Evolutionary conservation across 2,888 invertebrate genomes (phyloP).

Genomic region (Camponotus fellah): DNA sequence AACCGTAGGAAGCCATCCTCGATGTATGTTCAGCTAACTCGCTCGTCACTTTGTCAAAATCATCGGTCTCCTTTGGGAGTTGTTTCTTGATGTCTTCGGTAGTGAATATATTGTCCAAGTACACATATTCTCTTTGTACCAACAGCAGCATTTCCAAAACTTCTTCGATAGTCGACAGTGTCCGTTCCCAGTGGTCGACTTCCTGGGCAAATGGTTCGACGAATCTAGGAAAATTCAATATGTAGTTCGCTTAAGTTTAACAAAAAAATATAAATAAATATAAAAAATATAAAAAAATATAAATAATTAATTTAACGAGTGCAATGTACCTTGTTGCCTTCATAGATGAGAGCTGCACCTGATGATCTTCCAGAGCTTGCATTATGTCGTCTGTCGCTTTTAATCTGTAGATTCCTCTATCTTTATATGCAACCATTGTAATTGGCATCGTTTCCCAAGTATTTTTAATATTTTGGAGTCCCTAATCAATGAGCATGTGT

Average conservation of each 20-base stretch:
- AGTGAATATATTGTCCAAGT: conserved; percentile 95
- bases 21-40: conserved; percentile 78
- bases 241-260: background rate
- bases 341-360: conserved; percentile 94
- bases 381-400: conserved; percentile 93
- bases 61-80: conserved; percentile 91
- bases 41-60: conserved; percentile 91
- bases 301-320: conserved; percentile 5
- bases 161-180: conserved; percentile 93
- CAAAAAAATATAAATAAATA: background rate
- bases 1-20: conserved; percentile 74
- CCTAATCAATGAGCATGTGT: conserved; percentile 40
- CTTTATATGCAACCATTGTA: conserved; percentile 91
- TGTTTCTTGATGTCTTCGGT: conserved; percentile 96
- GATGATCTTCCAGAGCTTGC: conserved; percentile 94
- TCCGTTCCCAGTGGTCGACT: conserved; percentile 95
- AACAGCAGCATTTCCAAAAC: conserved; percentile 92
- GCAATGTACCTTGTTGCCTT: conserved; percentile 90
- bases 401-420: conserved; percentile 89
- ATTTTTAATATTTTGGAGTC: conserved; percentile 89
- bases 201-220: conserved; percentile 94
- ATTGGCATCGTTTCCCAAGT: conserved; percentile 91
- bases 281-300: too few species aligned
- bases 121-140: conserved; percentile 95
- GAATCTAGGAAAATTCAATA: conserved; percentile 87